Percentiles rank a stretch among this genome's conserved stretches.
Evolutionary conservation across 2,797 vertebrate genomes (phyloP).

Genomic region (Macropodus opercularis): DNA sequence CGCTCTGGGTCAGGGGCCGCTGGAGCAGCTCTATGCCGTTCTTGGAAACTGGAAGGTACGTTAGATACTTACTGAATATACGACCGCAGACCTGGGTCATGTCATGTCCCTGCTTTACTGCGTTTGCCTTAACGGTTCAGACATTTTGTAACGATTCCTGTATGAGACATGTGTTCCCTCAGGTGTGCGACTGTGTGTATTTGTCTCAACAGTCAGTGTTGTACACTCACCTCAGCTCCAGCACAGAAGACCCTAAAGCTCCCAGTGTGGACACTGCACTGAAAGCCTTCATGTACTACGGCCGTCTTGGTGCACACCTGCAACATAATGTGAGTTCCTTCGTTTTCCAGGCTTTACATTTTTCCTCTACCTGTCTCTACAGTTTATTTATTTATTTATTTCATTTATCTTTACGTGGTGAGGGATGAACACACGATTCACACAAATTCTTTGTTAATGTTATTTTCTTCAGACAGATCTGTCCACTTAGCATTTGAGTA

Average conservation of each 20-base stretch:
- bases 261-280: constrained; percentile 77
- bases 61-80: not conserved
- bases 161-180: not conserved
- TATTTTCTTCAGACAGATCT: too few species aligned
- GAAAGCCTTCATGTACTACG: constrained; percentile 84
- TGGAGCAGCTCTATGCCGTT: constrained; percentile 83
- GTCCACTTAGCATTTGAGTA: not conserved
- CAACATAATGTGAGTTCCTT: constrained; percentile 83
- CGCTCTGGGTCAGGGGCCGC: constrained; percentile 73
- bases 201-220: constrained; percentile 79
- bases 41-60: constrained; percentile 87
- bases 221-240: constrained; percentile 74
- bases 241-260: constrained; percentile 34
- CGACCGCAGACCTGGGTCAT: not conserved
- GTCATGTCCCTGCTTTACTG: not conserved
- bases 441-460: too few species aligned
- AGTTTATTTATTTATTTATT: not conserved
- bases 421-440: too few species aligned
- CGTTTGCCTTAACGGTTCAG: not conserved
- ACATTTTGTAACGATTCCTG: not conserved
- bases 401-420: too few species aligned
- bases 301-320: constrained; percentile 87
- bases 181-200: not conserved
- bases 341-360: not conserved
- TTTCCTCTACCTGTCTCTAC: not conserved